Base-by-base conservation (phyloP, 2,113 vertebrate genomes). In the Chamaea fasciata region DNA sequence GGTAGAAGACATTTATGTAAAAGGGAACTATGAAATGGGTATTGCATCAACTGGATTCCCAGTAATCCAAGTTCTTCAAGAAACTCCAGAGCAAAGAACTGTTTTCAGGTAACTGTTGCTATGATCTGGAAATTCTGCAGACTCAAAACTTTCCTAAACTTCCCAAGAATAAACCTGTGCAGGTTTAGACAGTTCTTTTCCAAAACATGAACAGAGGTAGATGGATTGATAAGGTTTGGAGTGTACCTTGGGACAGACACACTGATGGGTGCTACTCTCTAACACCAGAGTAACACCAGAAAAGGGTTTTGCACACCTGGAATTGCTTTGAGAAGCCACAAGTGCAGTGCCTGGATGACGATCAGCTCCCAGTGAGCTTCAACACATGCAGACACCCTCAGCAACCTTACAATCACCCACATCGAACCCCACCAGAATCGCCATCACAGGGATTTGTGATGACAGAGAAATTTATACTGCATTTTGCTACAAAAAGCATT, bases 21-120 rank as follows among this genome's bases (percentile, higher is more conserved):
- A 96, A 94, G 50, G 77, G 92, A 96, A 95, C 74, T 56, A 78
- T 88, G 88, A 73, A 35, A 74, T 56, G 41, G 56, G 44, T 75
- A 92, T 80, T 87, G 53, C 65, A 93, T 50, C 91, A 89, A 37
- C 13, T 90, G 90, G 69, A 90, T 95, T 95, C 83, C 70, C 75
- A 89, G 42, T 60, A 95, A 88, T 42, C 90, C 44, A 33, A 85
- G 55, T 67, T 95, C 56, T 91, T 80, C 39, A 53, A 62, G n/a
- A 53, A 87, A 53, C 24, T 46, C 33, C 24, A 78, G 44, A 65
- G 16, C 33, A 44, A 69, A 69, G 7, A 80, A 30, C 7, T 35
- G 8, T 21, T 80, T 87, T 22, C 52, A 50, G 33, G 39, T 49
- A 64, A 60, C 31, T 64, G 22, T 41, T 76, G 69, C 15, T 7